These are phyloP conservation scores for Fistularia tabacaria DNA, from an alignment of 2,797 vertebrate species.

Conservation along the genomic window DNA sequence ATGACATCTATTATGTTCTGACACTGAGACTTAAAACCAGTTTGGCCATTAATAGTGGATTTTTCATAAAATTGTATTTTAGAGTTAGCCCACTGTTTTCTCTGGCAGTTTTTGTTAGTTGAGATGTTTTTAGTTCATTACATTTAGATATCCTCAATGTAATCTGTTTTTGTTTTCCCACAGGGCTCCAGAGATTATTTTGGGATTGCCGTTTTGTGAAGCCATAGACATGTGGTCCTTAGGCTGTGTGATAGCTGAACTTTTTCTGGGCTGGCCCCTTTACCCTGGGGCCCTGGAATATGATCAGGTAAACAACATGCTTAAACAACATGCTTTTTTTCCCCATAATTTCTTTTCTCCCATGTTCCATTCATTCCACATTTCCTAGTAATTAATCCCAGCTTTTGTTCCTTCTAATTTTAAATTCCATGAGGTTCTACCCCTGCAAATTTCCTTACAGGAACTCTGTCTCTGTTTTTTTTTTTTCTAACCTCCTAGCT, in stretches of 20 bases:
- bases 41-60: background rate
- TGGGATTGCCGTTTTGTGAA: slow-evolving; percentile 99
- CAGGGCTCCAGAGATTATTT: slow-evolving; percentile 99
- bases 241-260: slow-evolving; percentile 97
- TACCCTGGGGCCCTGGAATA: slow-evolving; percentile 99
- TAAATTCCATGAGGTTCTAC: background rate
- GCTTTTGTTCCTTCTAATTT: background rate
- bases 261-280: slow-evolving; percentile 98
- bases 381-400: background rate
- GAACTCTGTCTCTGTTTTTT: too few relatives aligned
- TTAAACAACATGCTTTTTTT: slow-evolving; percentile 10
- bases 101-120: background rate
- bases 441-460: background rate
- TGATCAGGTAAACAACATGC: slow-evolving; percentile 88
- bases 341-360: background rate
- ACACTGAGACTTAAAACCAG: too few relatives aligned
- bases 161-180: slow-evolving; percentile 48
- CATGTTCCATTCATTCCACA: background rate
- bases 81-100: background rate
- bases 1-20: background rate
- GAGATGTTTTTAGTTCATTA: background rate
- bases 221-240: slow-evolving; percentile 99
- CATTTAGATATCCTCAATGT: background rate
- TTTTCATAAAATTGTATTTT: background rate
- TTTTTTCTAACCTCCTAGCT: too few relatives aligned